A percentile compares a stretch with the other conserved stretches of the same genome.
Conservation (phyloP, 2,888 invertebrate species). For the Rhimphoctona megacephalus region DNA sequence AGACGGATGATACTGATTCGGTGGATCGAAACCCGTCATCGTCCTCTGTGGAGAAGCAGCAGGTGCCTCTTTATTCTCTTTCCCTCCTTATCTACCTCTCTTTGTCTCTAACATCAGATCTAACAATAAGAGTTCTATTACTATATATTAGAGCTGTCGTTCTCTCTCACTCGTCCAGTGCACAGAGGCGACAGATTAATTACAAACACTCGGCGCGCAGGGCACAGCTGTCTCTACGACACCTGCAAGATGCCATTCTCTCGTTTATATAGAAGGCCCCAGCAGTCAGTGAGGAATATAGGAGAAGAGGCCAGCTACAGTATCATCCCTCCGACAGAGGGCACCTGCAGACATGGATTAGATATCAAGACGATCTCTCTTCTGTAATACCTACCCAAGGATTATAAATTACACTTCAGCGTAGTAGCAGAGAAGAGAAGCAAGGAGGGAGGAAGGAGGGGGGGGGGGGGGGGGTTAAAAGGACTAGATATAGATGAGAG, state of each 20-base stretch:
- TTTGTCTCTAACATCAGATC: slow-evolving; percentile 19
- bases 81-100: slow-evolving; percentile 10
- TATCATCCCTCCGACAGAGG: slow-evolving; percentile 36
- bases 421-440: neutral
- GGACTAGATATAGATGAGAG: slow-evolving; percentile 11
- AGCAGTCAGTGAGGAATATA: slow-evolving; percentile 21
- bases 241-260: slow-evolving; percentile 62
- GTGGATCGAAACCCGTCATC: slow-evolving; percentile 58
- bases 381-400: slow-evolving; percentile 58
- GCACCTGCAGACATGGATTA: slow-evolving; percentile 69
- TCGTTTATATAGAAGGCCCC: slow-evolving; percentile 31
- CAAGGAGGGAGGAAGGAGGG: neutral
- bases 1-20: slow-evolving; percentile 51
- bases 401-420: slow-evolving; percentile 64
- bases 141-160: slow-evolving; percentile 38
- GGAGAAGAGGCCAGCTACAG: slow-evolving; percentile 28
- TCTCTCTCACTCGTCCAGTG: slow-evolving; percentile 41
- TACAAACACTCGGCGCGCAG: slow-evolving; percentile 62
- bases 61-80: slow-evolving; percentile 38
- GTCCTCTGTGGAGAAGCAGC: slow-evolving; percentile 40
- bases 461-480: neutral
- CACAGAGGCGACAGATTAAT: slow-evolving; percentile 66
- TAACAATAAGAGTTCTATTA: slow-evolving; percentile 19
- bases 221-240: slow-evolving; percentile 63
- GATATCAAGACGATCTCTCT: slow-evolving; percentile 62